Base-by-base conservation (phyloP, 1,140 invertebrate genomes). In the Theocolax elegans region DNA sequence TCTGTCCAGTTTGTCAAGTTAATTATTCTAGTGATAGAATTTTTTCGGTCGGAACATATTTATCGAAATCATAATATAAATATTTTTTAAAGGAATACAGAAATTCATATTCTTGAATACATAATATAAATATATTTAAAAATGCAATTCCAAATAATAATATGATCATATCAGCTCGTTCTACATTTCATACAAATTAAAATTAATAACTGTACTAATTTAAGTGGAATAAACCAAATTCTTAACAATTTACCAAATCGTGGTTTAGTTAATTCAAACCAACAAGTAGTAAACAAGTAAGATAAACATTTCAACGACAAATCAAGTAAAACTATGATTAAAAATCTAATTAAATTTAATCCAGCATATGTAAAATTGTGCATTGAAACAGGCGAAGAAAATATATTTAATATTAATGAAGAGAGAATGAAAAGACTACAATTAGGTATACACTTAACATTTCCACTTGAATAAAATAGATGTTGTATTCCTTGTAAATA, bases 401-500 rank as follows among this genome's bases (percentile, higher is more conserved):
- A 60, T 59, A 69, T 72, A 58, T 69, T 63, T 46, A 59, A 29
- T 40, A 53, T 68, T 2, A 58, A 69, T 53, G 1, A 25, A 42
- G 21, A 58, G 40, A 64, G 15, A 64, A 46, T 72, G 6, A 59
- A 40, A 53, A 63, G 23, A 40, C 17, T 72, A 35, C 17, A 72
- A 27, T 58, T 68, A 35, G 38, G 60, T 49, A 56, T 67, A 48
- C 35, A n/a, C 48, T 65, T 72, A 51, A 68, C 59, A 29, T 69
- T 64, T 60, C 59, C 66, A 19, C 23, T 65, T 35, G 17, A 67
- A 49, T 49, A 31, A 53, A 38, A 38, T 9, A 60, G 38, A 64
- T 21, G 51, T 17, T 67, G 65, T 59, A 67, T 72, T 63, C 65
- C 51, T 15, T 72, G 65, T 64, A 38, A 51, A 9, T 49, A n/a